Evolutionary conservation across 2,797 vertebrate species (phyloP).

Genomic region (Tragopan temminckii): DNA sequence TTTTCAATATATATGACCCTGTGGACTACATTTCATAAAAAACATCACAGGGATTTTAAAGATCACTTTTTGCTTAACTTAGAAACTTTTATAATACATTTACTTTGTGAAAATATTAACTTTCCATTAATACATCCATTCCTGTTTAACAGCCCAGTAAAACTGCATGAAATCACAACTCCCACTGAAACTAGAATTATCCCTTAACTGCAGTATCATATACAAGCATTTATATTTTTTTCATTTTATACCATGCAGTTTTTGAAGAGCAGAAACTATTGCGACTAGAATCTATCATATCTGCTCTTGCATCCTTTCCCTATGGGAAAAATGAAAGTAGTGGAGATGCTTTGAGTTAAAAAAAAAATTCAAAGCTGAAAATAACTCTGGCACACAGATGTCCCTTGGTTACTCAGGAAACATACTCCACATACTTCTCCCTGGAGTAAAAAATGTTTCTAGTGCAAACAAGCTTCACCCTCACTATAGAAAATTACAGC

Average conservation of each 20-base stretch:
- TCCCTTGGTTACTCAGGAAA: slow-evolving; percentile 38
- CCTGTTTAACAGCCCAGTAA: not conserved
- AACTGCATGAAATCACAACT: not conserved
- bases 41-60: not conserved
- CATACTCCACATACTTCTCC: not conserved
- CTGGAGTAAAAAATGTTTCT: slow-evolving; percentile 14
- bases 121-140: not conserved
- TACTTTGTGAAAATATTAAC: not conserved
- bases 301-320: not conserved
- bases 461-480: not conserved
- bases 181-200: not conserved
- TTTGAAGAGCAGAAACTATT: slow-evolving; percentile 21
- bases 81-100: not conserved
- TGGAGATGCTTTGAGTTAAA: slow-evolving; percentile 1
- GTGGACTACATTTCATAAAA: not conserved
- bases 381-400: slow-evolving; percentile 13
- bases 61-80: not conserved
- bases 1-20: not conserved
- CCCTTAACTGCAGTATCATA: not conserved
- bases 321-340: slow-evolving; percentile 7
- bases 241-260: not conserved
- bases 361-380: slow-evolving; percentile 16
- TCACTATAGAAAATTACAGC: slow-evolving; percentile 19
- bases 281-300: not conserved
- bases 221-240: slow-evolving; percentile 16